Conservation (phyloP, 2,797 vertebrate species). For the Leucoraja ocellata region DNA sequence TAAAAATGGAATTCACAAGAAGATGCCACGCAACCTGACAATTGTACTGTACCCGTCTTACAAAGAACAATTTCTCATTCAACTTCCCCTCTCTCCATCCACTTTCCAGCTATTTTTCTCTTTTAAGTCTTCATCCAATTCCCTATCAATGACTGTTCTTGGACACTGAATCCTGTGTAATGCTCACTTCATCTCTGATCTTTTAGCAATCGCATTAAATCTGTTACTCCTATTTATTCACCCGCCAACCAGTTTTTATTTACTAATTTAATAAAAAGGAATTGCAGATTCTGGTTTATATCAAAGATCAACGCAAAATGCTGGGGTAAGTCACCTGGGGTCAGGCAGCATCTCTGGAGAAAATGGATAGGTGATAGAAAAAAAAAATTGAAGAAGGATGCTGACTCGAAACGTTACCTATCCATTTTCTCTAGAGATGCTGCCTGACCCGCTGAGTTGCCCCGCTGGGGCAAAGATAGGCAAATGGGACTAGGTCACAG, state of each 20-base stretch:
- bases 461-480: too few relatives aligned
- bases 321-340: too few relatives aligned
- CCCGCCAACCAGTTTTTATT: not conserved
- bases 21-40: not conserved
- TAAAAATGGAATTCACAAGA: not conserved
- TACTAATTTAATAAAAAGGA: not conserved
- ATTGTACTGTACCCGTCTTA: not conserved
- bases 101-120: too few relatives aligned
- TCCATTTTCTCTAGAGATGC: too few relatives aligned
- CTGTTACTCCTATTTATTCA: not conserved
- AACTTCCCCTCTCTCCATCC: not conserved
- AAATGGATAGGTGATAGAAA: too few relatives aligned
- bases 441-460: too few relatives aligned
- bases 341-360: too few relatives aligned
- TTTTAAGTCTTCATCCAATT: not conserved
- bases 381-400: too few relatives aligned
- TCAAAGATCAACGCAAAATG: too few relatives aligned
- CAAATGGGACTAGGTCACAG: too few relatives aligned
- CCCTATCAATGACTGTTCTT: not conserved
- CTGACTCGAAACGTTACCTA: too few relatives aligned
- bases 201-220: not conserved
- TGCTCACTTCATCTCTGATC: not conserved
- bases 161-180: not conserved
- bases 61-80: not conserved
- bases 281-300: too few relatives aligned